These are phyloP conservation scores for Miltochrista miniata DNA, from an alignment of 2,888 invertebrate genomes.

Conservation along the genomic window DNA sequence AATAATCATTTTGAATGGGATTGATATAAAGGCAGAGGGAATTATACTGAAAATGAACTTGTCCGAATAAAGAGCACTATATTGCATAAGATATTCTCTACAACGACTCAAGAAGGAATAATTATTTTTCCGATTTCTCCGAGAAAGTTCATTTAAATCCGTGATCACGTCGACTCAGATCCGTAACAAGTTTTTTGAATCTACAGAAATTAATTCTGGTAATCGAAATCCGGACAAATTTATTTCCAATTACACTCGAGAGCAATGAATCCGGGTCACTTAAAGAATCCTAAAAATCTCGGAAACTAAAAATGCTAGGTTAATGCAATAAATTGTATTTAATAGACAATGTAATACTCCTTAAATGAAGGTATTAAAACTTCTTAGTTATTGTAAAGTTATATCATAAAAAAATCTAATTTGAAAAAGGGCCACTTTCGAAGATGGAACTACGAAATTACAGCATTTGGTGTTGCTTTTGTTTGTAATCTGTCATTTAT, in stretches of 20 bases:
- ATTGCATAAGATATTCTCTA: conserved; percentile 38
- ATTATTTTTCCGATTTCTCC: conserved; percentile 44
- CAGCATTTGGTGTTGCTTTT: too few relatives aligned
- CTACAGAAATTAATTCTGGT: conserved; percentile 52
- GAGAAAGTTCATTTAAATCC: conserved; percentile 42
- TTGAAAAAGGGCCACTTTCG: too few relatives aligned
- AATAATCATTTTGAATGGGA: conserved; percentile 5
- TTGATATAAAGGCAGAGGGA: conserved; percentile 18
- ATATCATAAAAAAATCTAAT: too few relatives aligned
- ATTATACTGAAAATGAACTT: conserved; percentile 41
- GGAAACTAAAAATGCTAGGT: too few relatives aligned
- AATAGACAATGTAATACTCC: too few relatives aligned
- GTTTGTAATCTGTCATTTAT: too few relatives aligned
- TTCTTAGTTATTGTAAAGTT: too few relatives aligned
- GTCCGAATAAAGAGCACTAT: conserved; percentile 41
- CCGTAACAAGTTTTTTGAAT: conserved; percentile 49
- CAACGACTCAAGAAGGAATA: conserved; percentile 34
- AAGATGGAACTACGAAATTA: too few relatives aligned
- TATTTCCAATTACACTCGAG: conserved; percentile 38
- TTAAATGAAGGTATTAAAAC: too few relatives aligned
- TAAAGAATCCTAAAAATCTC: too few relatives aligned
- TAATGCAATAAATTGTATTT: too few relatives aligned
- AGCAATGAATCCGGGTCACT: too few relatives aligned
- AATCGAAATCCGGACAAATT: conserved; percentile 38
- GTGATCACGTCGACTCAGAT: conserved; percentile 45